Evolutionary conservation across 2,888 invertebrate species (phyloP), one percentile per base, ranked within the genome.

Genomic region (Cremastobaeus sp.): DNA sequence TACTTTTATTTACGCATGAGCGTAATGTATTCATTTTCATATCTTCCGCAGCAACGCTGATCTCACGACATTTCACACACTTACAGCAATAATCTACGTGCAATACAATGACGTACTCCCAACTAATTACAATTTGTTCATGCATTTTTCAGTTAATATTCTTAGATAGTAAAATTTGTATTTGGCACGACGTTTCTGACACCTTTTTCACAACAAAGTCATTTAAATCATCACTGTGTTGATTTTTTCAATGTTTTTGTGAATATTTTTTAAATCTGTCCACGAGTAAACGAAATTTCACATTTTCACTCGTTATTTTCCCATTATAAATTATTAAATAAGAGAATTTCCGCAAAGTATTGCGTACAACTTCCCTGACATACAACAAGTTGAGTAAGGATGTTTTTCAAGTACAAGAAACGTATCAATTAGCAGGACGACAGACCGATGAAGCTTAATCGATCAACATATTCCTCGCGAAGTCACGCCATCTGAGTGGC

Each of bases 51-150:
- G 54, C 35, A 65, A 47, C 47, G 37, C 41, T 34, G 47, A 72
- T 72, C 71, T 65, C 71, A 65, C 65, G 59, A 66, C 52, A 60
- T 60, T 72, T 72, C 72, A 15, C 72, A 72, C 45, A 59, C 32
- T 12, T n/a, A n/a, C n/a, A n/a, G n/a, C 35, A 66, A 72, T 65
- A 72, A 65, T 72, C 41, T 37, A 14, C 41, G 54, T 54, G 39
- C 28, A 72, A 54, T 41, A 72, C 72, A 65, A 71, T 71, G 59
- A 60, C 48, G 54, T 39, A 47, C 47, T 72, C 65, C 35, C 72
- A 66, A 35, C 54, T 65, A 65, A 71, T 71, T 71, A 59, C 52
- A 59, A 71, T 52, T 71, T 71, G 64, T 62, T 34, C 52, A 47
- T 18, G 25, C 37, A 32, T 37, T 50, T 59, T 32, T 32, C 34